phyloP scores from a whole-genome alignment of 1,140 invertebrate species.

The Drosophila repletoides region DNA sequence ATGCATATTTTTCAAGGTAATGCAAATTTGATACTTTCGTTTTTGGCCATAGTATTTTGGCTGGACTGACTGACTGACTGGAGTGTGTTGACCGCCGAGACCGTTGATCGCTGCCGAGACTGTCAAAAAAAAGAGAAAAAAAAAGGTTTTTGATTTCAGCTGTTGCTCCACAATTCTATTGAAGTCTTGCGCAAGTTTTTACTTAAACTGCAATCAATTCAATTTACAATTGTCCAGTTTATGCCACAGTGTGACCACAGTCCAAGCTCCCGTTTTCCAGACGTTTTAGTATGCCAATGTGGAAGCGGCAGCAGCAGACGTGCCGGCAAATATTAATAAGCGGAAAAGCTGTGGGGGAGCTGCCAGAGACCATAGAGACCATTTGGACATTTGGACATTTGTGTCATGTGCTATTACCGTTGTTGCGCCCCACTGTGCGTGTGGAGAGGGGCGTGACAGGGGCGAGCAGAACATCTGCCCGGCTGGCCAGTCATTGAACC shows the following conservation, averaged over 20 bases:
- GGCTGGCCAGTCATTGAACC: conserved; percentile 71
- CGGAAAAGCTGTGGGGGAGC: conserved; percentile 64
- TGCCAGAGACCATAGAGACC: conserved; percentile 1
- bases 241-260: background rate
- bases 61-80: too few species aligned
- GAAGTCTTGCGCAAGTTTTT: conserved; percentile 54
- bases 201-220: conserved; percentile 57
- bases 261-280: conserved; percentile 4
- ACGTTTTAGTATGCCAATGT: conserved; percentile 49
- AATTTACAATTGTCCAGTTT: conserved; percentile 23
- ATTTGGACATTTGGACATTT: conserved; percentile 53
- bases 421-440: conserved; percentile 45
- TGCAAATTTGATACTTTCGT: conserved; percentile 74
- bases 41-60: conserved; percentile 43
- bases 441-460: conserved; percentile 27
- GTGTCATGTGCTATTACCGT: conserved; percentile 63
- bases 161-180: conserved; percentile 50
- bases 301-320: conserved; percentile 41
- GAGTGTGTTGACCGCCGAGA: conserved; percentile 40
- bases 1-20: conserved; percentile 66
- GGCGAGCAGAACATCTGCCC: conserved; percentile 53
- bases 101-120: too few species aligned
- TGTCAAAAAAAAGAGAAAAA: too few species aligned
- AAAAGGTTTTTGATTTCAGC: conserved; percentile 65
- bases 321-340: conserved; percentile 76